Conservation (phyloP, 2,888 invertebrate genomes). For the Ormyrus labotus region DNA sequence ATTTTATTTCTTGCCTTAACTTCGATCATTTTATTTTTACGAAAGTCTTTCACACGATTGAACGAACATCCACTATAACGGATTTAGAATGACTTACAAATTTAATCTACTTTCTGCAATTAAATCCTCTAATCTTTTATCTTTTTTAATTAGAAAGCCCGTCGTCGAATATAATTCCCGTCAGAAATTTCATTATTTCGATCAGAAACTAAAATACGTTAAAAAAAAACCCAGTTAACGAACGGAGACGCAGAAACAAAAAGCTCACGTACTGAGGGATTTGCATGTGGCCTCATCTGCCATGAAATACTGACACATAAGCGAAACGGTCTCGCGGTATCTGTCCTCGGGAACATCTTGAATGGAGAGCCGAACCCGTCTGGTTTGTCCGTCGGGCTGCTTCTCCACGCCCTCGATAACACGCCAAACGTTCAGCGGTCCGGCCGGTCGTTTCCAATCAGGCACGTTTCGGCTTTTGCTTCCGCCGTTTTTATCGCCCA, state of each 20-base stretch:
- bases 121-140: no score
- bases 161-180: no score
- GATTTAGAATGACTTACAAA: no score
- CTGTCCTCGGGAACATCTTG: slow-evolving; percentile 68
- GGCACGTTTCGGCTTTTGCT: neutral
- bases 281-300: slow-evolving; percentile 63
- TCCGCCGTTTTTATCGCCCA: slow-evolving; percentile 19
- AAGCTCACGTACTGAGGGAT: slow-evolving; percentile 61
- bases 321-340: slow-evolving; percentile 62
- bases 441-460: slow-evolving; percentile 51
- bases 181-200: no score
- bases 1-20: no score
- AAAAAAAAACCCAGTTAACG: no score
- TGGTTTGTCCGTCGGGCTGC: neutral
- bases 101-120: no score
- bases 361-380: slow-evolving; percentile 56
- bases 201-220: no score
- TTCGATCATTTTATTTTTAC: no score
- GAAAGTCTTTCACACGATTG: no score
- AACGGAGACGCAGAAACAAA: neutral
- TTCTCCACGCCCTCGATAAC: slow-evolving; percentile 37
- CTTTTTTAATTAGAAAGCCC: no score
- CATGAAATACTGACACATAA: slow-evolving; percentile 63
- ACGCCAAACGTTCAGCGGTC: slow-evolving; percentile 55
- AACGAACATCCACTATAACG: no score